Conservation (phyloP, 2,797 vertebrate genomes). For the Tangara arthus region DNA sequence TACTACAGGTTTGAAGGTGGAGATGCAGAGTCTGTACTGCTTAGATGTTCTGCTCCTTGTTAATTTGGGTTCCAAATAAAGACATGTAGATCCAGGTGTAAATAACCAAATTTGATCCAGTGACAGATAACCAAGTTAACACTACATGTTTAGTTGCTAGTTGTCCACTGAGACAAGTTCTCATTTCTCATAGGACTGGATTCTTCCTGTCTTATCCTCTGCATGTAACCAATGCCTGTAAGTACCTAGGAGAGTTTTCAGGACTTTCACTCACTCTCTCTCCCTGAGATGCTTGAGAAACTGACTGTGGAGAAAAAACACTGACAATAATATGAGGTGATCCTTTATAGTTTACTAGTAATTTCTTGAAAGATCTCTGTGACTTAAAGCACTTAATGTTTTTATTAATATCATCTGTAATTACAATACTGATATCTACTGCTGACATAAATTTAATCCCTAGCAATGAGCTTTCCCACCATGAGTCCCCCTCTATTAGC, state of each 20-base stretch:
- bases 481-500: not conserved
- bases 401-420: not conserved
- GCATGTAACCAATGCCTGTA: not conserved
- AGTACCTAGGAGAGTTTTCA: not conserved
- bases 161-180: not conserved
- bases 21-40: not conserved
- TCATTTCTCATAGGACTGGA: not conserved
- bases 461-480: not conserved
- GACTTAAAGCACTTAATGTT: not conserved
- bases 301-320: not conserved
- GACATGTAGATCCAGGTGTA: not conserved
- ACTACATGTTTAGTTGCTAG: not conserved
- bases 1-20: not conserved
- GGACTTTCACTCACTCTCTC: not conserved
- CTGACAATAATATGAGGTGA: not conserved
- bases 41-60: not conserved
- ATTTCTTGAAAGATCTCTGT: not conserved
- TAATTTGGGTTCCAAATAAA: not conserved
- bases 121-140: not conserved
- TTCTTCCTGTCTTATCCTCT: not conserved
- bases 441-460: not conserved
- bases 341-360: not conserved
- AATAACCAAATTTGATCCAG: not conserved
- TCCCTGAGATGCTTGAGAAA: not conserved
- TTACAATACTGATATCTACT: not conserved